These are phyloP conservation scores for Nothobranchius furzeri DNA, from an alignment of 2,113 vertebrate genomes.

Conservation along the genomic window DNA sequence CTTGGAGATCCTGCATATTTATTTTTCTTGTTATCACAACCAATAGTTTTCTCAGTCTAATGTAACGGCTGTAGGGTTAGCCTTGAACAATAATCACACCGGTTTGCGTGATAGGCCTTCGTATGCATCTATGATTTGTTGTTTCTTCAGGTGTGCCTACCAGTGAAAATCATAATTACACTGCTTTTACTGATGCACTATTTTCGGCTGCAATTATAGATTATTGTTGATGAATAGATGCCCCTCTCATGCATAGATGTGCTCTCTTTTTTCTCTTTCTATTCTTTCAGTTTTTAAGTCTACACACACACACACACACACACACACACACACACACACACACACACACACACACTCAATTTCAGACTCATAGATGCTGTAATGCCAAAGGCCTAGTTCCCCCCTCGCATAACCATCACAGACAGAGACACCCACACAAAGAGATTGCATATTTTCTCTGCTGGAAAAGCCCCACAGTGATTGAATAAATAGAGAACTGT, in stretches of 20 bases:
- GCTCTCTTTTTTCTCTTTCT: slow-evolving; percentile 19
- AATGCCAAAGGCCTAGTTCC: slow-evolving; percentile 36
- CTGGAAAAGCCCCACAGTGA: slow-evolving; percentile 17
- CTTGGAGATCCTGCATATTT: slow-evolving; percentile 35
- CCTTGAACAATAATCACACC: slow-evolving; percentile 62
- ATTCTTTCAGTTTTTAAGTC: background rate
- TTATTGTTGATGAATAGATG: slow-evolving; percentile 54
- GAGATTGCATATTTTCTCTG: slow-evolving; percentile 4
- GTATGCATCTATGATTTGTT: slow-evolving; percentile 64
- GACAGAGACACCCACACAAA: slow-evolving; percentile 21
- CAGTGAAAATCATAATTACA: slow-evolving; percentile 67
- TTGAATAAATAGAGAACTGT: slow-evolving; percentile 42
- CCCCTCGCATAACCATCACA: slow-evolving; percentile 3
- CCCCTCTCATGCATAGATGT: slow-evolving; percentile 30
- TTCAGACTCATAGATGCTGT: slow-evolving; percentile 37
- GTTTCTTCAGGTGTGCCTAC: slow-evolving; percentile 68
- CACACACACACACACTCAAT: background rate
- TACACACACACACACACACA: slow-evolving; percentile 54
- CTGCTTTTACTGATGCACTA: slow-evolving; percentile 50
- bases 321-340: slow-evolving; percentile 17
- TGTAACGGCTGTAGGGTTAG: slow-evolving; percentile 53
- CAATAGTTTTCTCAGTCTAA: slow-evolving; percentile 54
- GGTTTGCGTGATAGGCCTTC: slow-evolving; percentile 42
- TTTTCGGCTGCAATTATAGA: slow-evolving; percentile 63
- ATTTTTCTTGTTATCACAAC: slow-evolving; percentile 56